Conservation (phyloP, 92 coral and sea anemone species). For the Parazoanthus swiftii region DNA sequence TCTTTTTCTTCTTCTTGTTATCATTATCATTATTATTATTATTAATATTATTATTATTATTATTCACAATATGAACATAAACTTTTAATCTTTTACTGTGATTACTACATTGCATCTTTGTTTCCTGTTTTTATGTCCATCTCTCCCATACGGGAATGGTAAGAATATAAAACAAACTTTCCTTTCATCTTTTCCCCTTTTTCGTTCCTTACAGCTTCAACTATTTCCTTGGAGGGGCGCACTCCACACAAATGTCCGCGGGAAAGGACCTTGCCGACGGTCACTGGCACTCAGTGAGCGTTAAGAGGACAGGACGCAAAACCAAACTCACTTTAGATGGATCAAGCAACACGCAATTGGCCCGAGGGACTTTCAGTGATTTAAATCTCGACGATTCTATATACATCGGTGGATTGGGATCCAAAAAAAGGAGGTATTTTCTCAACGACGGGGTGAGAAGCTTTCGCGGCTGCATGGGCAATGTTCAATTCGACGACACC, state of each 20-base stretch:
- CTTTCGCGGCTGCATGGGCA: constrained; percentile 75
- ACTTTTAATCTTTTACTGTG: no score
- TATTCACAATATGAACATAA: no score
- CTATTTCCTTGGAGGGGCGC: constrained; percentile 66
- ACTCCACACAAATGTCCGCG: constrained; percentile 39
- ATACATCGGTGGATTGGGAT: constrained; percentile 77
- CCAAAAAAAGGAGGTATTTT: not conserved
- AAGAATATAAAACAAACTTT: no score
- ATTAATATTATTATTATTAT: no score
- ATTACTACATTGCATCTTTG: no score
- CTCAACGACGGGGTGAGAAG: constrained; percentile 34
- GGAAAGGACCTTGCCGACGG: constrained; percentile 75
- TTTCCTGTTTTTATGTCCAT: no score
- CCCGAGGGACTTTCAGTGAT: constrained; percentile 46
- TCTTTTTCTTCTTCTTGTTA: no score
- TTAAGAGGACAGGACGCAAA: constrained; percentile 53
- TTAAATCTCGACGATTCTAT: constrained; percentile 60
- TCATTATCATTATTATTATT: no score
- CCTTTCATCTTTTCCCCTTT: no score
- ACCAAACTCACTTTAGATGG: constrained; percentile 57
- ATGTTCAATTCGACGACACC: constrained; percentile 62
- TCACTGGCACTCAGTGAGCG: constrained; percentile 75
- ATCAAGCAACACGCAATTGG: constrained; percentile 9
- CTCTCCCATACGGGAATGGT: no score
- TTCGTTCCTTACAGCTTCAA: constrained; percentile 44